Conservation (phyloP, 2,797 vertebrate species). For the Limosa lapponica region DNA sequence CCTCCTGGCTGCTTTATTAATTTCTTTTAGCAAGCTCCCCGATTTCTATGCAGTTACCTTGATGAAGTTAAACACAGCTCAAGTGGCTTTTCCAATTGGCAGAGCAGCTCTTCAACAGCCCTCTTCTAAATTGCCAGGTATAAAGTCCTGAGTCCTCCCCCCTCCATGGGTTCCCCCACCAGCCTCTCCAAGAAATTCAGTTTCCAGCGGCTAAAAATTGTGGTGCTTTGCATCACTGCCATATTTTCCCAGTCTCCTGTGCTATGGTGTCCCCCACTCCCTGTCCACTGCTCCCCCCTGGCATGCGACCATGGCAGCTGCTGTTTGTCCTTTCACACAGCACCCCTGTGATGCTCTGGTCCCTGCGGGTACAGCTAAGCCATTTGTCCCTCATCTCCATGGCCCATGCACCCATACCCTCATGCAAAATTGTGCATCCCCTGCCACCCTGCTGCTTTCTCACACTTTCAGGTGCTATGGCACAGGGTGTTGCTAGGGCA, state of each 20-base stretch:
- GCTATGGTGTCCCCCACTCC: neutral
- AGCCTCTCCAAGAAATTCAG: neutral
- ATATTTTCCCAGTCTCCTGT: neutral
- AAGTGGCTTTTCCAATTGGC: neutral
- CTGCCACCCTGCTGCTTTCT: neutral
- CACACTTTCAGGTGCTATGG: neutral
- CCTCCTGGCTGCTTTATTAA: neutral
- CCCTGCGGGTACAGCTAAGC: neutral
- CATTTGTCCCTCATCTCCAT: neutral
- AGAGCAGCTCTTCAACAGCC: neutral
- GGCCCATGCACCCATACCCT: neutral
- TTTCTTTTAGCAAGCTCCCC: neutral
- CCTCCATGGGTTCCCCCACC: neutral
- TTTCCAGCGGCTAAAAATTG: neutral
- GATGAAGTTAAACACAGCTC: neutral
- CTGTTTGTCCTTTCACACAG: neutral
- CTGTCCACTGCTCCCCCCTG: neutral
- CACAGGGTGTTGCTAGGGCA: neutral
- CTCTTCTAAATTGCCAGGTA: neutral
- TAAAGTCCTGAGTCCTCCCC: neutral
- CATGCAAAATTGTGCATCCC: neutral
- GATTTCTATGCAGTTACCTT: neutral
- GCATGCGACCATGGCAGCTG: no score
- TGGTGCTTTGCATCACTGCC: neutral
- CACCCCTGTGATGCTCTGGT: neutral